Evolutionary conservation across 2,888 invertebrate species (phyloP).

Genomic region (Copidosoma aretas): DNA sequence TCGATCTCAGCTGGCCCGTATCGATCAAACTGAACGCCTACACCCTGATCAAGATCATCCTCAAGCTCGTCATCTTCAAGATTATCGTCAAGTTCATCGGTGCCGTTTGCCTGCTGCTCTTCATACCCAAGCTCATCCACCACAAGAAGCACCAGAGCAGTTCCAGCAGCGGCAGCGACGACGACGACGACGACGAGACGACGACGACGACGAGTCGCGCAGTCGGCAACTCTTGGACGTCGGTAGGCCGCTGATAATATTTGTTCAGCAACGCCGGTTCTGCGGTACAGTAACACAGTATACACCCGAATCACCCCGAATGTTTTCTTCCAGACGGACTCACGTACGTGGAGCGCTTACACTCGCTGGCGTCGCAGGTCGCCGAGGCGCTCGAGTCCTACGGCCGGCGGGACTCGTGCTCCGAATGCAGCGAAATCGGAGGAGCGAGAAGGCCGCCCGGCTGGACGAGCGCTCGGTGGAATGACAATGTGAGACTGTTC

Average conservation of each 20-base stretch:
- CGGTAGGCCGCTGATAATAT: too few species aligned
- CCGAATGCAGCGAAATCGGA: too few species aligned
- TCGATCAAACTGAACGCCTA: constrained; percentile 75
- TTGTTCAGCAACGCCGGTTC: too few species aligned
- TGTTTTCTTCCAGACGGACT: too few species aligned
- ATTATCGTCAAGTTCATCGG: constrained; percentile 82
- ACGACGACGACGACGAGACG: constrained; percentile 57
- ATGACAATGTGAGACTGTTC: constrained; percentile 50
- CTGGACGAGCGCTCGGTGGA: constrained; percentile 47
- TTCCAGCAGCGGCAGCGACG: constrained; percentile 62
- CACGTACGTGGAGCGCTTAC: constrained; percentile 5
- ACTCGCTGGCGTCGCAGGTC: constrained; percentile 46
- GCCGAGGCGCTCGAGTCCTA: constrained; percentile 50
- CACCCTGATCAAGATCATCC: constrained; percentile 75
- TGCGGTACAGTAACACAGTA: too few species aligned
- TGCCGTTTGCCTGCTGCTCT: constrained; percentile 75
- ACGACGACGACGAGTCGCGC: constrained; percentile 51
- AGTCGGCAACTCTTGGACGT: too few species aligned
- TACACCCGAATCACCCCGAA: too few species aligned
- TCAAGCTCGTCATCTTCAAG: constrained; percentile 81
- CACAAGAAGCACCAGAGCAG: constrained; percentile 47
- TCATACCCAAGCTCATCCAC: constrained; percentile 74
- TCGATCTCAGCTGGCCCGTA: constrained; percentile 68
- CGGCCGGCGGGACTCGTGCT: constrained; percentile 24
- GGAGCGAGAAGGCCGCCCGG: neutral